A percentile compares a stretch with the other conserved stretches of the same genome.
These are phyloP conservation scores for Machimus atricapillus DNA, from an alignment of 2,888 invertebrate species.

Conservation along the genomic window DNA sequence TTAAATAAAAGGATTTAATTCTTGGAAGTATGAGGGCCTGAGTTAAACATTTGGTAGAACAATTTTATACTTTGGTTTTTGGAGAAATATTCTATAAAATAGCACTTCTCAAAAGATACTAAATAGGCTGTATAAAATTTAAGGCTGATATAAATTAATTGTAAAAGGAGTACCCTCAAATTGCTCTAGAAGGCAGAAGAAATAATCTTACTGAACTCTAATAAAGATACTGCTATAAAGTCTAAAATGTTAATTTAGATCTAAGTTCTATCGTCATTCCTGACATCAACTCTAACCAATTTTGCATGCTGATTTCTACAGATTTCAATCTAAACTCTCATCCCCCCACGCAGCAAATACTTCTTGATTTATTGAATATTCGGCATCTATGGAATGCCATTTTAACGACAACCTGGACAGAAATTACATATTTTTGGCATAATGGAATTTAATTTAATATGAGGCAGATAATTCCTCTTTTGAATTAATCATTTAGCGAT, in stretches of 20 bases:
- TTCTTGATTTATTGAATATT: not conserved
- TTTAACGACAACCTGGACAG: not conserved
- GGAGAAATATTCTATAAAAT: no score
- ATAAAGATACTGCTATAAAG: not conserved
- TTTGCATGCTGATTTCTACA: not conserved
- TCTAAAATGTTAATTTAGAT: not conserved
- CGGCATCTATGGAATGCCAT: not conserved
- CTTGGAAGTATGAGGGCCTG: not conserved
- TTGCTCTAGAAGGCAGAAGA: no score
- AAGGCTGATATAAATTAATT: no score
- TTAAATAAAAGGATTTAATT: not conserved
- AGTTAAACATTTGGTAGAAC: no score
- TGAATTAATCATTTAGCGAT: not conserved
- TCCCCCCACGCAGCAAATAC: not conserved
- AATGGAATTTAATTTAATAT: not conserved
- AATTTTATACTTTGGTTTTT: no score
- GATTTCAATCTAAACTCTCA: not conserved
- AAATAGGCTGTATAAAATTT: no score
- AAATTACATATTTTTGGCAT: not conserved
- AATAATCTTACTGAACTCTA: not conserved
- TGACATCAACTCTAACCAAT: not conserved
- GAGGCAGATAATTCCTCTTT: not conserved
- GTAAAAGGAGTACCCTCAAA: no score
- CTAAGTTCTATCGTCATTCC: not conserved
- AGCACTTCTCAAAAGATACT: no score